A percentile compares a stretch with the other conserved stretches of the same genome.
Conservation (phyloP, 2,888 invertebrate species). For the Lasioglossum calceatum region DNA sequence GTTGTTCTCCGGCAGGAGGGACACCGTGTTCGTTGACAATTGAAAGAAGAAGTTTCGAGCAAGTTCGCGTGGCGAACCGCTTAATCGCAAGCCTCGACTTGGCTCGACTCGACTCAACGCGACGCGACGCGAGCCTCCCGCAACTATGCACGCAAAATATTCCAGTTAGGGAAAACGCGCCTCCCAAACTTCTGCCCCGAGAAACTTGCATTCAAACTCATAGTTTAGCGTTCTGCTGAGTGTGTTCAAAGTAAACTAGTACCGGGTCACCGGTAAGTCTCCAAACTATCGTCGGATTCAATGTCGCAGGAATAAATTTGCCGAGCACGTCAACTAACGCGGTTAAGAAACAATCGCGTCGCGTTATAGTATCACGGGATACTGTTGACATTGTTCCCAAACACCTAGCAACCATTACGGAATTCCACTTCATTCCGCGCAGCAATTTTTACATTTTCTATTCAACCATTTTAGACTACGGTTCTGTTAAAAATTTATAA, state of each 20-base stretch:
- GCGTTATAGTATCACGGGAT: not conserved
- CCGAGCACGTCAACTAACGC: conserved; percentile 23
- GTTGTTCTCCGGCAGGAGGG: conserved; percentile 47
- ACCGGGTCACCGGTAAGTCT: conserved; percentile 58
- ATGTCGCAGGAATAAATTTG: conserved; percentile 56
- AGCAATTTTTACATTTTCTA: not conserved
- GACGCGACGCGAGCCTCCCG: conserved; percentile 25
- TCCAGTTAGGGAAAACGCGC: conserved; percentile 54
- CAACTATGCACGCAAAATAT: conserved; percentile 54
- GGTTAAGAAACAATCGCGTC: not conserved
- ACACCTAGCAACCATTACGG: not conserved
- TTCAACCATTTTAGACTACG: not conserved
- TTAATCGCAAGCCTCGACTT: conserved; percentile 57
- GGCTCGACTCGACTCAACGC: not conserved
- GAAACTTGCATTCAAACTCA: conserved; percentile 62
- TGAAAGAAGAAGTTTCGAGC: conserved; percentile 46
- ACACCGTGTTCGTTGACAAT: conserved; percentile 57
- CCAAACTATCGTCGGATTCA: conserved; percentile 55
- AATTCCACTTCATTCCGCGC: not conserved
- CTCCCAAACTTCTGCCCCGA: conserved; percentile 48
- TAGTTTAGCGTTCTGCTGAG: conserved; percentile 59
- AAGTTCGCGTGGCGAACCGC: conserved; percentile 55
- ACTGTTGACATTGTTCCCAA: not conserved
- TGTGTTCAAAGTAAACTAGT: conserved; percentile 61
- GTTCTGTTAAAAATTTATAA: not conserved